phyloP scores from a whole-genome alignment of 2,797 vertebrate genomes.

The Microhierax caerulescens region DNA sequence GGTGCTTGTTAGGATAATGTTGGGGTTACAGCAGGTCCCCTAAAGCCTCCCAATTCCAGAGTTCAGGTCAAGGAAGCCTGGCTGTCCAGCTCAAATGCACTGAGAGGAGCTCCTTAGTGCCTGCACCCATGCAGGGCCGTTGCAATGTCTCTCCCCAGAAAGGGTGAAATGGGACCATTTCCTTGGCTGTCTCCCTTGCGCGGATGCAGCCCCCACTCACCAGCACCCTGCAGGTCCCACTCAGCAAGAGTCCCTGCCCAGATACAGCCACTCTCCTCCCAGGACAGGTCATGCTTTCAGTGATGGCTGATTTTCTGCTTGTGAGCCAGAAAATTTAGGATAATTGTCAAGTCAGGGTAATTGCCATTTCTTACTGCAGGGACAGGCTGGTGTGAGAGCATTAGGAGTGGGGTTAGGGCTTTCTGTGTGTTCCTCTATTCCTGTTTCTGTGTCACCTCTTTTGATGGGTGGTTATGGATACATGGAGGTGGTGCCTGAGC shows the following conservation, averaged over 20 bases:
- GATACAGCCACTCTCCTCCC: background rate
- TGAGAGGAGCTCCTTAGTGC: background rate
- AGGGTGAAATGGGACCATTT: background rate
- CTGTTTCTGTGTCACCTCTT: background rate
- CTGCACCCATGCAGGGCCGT: background rate
- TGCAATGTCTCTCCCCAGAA: background rate
- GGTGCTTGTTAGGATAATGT: background rate
- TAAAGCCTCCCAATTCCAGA: fast-evolving
- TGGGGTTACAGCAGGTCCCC: background rate
- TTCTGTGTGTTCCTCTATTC: background rate
- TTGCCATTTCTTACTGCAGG: background rate
- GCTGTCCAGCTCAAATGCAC: fast-evolving
- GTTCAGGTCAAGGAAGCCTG: background rate
- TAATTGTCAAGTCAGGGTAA: background rate
- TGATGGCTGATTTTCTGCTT: background rate
- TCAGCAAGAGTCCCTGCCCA: fast-evolving
- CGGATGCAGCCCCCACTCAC: fast-evolving
- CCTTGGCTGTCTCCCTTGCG: background rate
- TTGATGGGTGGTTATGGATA: background rate
- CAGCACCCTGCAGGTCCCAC: background rate
- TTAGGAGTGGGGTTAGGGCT: background rate
- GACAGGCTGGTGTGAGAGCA: background rate
- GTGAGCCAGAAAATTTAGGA: background rate
- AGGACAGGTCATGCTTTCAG: background rate
- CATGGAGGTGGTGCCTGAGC: background rate